Evolutionary conservation across 2,797 vertebrate genomes (phyloP), one percentile per base, ranked within the genome.

Genomic region (Nannoperca obscura): DNA sequence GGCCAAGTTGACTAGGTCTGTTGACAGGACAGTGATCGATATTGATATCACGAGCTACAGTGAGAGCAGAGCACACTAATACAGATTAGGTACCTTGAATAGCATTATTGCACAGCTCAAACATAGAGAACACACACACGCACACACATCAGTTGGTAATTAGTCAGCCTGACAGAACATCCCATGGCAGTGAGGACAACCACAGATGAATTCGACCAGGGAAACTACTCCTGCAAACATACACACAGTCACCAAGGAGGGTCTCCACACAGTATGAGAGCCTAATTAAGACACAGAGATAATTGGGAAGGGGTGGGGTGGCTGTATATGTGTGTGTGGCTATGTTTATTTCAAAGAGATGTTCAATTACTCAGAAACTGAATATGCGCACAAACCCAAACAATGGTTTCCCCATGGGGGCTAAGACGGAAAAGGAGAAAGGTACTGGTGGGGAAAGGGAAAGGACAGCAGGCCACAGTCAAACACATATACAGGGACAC

Each of bases 211-310:
- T 90, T 88, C 84, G 86, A 91, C 87, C 70, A 80, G 83, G 57
- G 81, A 88, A 83, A 84, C 76, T 85, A 53, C 80, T 90, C 62
- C 89, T 82, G 82, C 77, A 82, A 86, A 89, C 87, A 83, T 67
- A 74, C 88, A 81, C 84, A 81, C 81, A 70, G 82, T 81, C 91
- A 83, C 86, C 62, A 80, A 89, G 91, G 91, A 93, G 77, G 71
- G 75, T 81, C 82, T 85, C 86, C 20, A 53, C 81, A 77, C 83
- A 67, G 87, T 83, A 86, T 80, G 80, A 89, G 64, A 84, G 78
- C 78, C 93, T 95, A 93, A 95, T 95, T 95, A 95, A 95, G 91
- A 92, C 84, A 80, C 74, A 72, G 76, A 80, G 74, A 90, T 94
- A 95, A 95, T 94, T 94, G 86, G 83, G 86, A 88, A 81, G 82